These are phyloP conservation scores for Cygnus buccinator DNA, from an alignment of 2,113 vertebrate species.

Conservation along the genomic window DNA sequence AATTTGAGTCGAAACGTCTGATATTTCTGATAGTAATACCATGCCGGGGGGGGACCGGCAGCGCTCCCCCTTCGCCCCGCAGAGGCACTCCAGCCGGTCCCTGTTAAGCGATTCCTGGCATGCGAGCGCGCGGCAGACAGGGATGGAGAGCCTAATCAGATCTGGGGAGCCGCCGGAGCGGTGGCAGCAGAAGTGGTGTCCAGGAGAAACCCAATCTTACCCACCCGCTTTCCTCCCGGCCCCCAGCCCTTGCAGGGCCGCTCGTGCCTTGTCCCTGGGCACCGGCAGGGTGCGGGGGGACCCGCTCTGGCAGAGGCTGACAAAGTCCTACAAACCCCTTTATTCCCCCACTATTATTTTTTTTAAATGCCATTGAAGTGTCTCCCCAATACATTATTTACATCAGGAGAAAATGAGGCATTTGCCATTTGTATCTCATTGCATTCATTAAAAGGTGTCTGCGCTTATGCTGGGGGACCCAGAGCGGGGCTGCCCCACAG, in stretches of 20 bases:
- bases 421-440: slow-evolving; percentile 15
- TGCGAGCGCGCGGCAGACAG: neutral
- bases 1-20: slow-evolving; percentile 78
- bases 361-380: neutral
- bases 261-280: neutral
- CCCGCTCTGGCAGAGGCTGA: neutral
- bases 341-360: neutral
- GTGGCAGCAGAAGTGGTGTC: slow-evolving; percentile 47
- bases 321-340: neutral
- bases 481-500: rapidly evolving
- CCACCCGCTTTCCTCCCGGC: neutral
- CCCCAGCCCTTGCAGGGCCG: neutral
- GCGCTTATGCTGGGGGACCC: neutral
- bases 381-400: neutral
- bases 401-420: slow-evolving; percentile 20
- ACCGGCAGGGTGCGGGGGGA: neutral
- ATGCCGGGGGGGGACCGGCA: slow-evolving; percentile 38
- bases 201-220: slow-evolving; percentile 33
- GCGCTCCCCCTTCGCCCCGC: slow-evolving; percentile 19
- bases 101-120: slow-evolving; percentile 65
- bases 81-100: slow-evolving; percentile 41
- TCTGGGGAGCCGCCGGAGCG: neutral
- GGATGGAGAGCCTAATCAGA: slow-evolving; percentile 33
- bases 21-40: slow-evolving; percentile 80
- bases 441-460: neutral